phyloP scores from a whole-genome alignment of 2,797 vertebrate species.

The Adelosebastes latens region DNA sequence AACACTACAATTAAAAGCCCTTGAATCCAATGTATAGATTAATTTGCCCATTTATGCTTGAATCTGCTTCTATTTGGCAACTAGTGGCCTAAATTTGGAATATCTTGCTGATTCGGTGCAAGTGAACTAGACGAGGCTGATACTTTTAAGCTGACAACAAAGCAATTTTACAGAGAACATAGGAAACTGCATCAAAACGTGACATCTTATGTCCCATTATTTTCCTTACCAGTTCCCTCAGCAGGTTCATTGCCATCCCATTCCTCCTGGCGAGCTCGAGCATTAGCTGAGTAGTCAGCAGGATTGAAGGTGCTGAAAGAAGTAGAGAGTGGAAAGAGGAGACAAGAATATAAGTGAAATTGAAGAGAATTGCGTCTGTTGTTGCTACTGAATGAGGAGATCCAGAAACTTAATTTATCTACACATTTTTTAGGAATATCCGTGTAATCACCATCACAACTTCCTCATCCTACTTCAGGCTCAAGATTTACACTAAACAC shows the following conservation, averaged over 20 bases:
- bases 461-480: conserved; percentile 14
- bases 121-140: neutral
- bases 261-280: conserved; percentile 85
- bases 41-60: neutral
- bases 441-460: conserved; percentile 53
- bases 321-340: neutral
- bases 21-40: neutral
- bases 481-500: neutral
- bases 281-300: conserved; percentile 87
- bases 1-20: neutral
- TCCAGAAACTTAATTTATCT: conserved; percentile 39
- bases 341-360: neutral
- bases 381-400: conserved; percentile 12
- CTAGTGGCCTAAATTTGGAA: neutral
- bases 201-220: neutral
- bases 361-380: neutral
- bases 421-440: conserved; percentile 51
- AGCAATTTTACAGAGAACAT: neutral
- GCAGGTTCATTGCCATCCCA: conserved; percentile 87
- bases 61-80: neutral
- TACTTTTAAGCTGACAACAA: neutral
- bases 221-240: conserved; percentile 86
- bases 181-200: neutral
- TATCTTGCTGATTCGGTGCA: neutral
- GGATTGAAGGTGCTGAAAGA: conserved; percentile 92